Evolutionary conservation across 2,888 invertebrate species (phyloP).

Genomic region (Harpalus rubripes): DNA sequence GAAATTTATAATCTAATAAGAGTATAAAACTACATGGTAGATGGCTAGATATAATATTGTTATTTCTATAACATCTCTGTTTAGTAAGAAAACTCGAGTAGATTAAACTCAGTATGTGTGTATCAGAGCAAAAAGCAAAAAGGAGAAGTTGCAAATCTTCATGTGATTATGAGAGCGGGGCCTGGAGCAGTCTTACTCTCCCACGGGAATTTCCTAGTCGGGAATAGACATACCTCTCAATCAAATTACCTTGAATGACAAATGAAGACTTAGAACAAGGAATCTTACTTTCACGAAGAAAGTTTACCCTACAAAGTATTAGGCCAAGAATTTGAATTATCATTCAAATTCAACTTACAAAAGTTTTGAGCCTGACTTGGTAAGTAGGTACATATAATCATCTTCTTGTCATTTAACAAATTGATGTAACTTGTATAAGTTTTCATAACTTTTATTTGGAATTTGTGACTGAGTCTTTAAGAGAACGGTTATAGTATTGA

Average conservation of each 20-base stretch:
- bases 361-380: not conserved
- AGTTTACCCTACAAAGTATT: not conserved
- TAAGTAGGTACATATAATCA: too few species aligned
- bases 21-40: not conserved
- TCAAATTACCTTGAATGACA: constrained; percentile 50
- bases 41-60: constrained; percentile 1
- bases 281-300: constrained; percentile 2
- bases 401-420: too few species aligned
- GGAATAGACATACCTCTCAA: constrained; percentile 28
- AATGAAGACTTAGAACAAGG: constrained; percentile 48
- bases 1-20: not conserved
- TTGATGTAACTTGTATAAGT: too few species aligned
- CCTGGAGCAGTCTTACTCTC: constrained; percentile 5
- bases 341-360: not conserved
- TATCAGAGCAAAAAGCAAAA: not conserved
- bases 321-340: not conserved
- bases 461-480: too few species aligned
- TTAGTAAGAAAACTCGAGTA: not conserved
- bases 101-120: not conserved
- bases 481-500: too few species aligned
- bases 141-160: constrained; percentile 31
- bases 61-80: not conserved
- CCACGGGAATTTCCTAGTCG: constrained; percentile 47
- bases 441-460: too few species aligned
- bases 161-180: constrained; percentile 31